Evolutionary conservation across 2,797 vertebrate genomes (phyloP), one percentile per base, ranked within the genome.

Genomic region (Miichthys miiuy): DNA sequence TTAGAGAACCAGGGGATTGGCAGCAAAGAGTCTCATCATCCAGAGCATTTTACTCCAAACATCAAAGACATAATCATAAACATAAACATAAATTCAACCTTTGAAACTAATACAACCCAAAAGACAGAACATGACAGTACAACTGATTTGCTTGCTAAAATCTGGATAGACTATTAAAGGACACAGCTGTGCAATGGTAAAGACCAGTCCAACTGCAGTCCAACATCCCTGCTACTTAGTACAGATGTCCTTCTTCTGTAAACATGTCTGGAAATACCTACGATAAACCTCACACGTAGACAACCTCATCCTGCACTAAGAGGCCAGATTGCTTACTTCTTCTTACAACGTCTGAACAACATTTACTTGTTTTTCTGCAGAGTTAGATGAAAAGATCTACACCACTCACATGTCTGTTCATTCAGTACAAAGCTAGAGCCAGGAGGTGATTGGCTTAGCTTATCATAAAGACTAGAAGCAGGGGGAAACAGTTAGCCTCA

Each of bases 11-110:
- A 27, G 17, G 16, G 5, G 11, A 56, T 55, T 6, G 27, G 23
- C 30, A 17, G 63, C 61, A 41, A 55, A 71, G 20, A 54, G 46
- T 13, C 38, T 79, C 25, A 25, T 41, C 8, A 55, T 41, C 50
- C 2, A 52, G 4, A 62, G 12, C 38, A 21, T 44, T 44, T 79
- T n/a, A 52, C 42, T 18, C 20, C n/a, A 47, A 64, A 70, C 38
- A 41, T 72, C 50, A 55, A 30, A 74, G 18, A 23, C 18, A 56
- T 4, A 30, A 60, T 47, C 2, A n/a, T n/a, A n/a, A n/a, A n/a
- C n/a, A n/a, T n/a, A 51, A 57, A 21, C 44, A 52, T 12, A 48
- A 69, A 57, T 44, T 25, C 5, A 34, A 27, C 54, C 34, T 61
- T 14, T 46, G 3, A 71, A 25, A 71, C 23, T 51, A 12, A 57